Conservation (phyloP, 1,140 invertebrate species). For the Ceratitis capitata region DNA sequence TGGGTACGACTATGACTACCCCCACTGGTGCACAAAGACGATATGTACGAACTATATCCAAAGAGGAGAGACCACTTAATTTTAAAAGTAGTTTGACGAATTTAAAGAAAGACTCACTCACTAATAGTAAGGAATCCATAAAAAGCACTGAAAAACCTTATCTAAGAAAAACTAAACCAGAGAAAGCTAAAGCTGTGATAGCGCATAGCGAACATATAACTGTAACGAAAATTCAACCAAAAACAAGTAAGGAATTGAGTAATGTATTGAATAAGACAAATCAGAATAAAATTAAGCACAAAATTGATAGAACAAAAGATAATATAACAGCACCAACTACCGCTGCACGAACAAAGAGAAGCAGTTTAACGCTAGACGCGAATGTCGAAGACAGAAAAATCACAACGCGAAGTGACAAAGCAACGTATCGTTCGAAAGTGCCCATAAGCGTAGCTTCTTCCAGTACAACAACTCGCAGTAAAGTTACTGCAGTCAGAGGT, state of each 20-base stretch:
- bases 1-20: neutral
- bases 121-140: conserved; percentile 28
- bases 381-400: neutral
- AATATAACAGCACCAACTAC: neutral
- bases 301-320: conserved; percentile 20
- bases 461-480: neutral
- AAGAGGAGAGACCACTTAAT: conserved; percentile 1
- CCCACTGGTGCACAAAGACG: neutral
- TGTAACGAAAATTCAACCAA: conserved; percentile 41
- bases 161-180: conserved; percentile 47
- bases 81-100: conserved; percentile 35
- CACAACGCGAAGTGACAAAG: neutral
- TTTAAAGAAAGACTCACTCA: conserved; percentile 29
- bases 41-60: conserved; percentile 26
- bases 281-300: conserved; percentile 6
- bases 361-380: neutral
- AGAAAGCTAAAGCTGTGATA: conserved; percentile 58
- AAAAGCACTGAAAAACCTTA: conserved; percentile 54
- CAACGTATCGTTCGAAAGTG: neutral
- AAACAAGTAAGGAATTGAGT: conserved; percentile 31
- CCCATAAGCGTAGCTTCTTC: conserved; percentile 11
- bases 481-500: neutral
- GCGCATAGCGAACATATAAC: conserved; percentile 57
- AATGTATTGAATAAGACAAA: conserved; percentile 28
- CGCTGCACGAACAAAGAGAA: neutral